These are phyloP conservation scores for Epizoanthus fatuus DNA, from an alignment of 92 coral and sea anemone genomes.

Conservation along the genomic window DNA sequence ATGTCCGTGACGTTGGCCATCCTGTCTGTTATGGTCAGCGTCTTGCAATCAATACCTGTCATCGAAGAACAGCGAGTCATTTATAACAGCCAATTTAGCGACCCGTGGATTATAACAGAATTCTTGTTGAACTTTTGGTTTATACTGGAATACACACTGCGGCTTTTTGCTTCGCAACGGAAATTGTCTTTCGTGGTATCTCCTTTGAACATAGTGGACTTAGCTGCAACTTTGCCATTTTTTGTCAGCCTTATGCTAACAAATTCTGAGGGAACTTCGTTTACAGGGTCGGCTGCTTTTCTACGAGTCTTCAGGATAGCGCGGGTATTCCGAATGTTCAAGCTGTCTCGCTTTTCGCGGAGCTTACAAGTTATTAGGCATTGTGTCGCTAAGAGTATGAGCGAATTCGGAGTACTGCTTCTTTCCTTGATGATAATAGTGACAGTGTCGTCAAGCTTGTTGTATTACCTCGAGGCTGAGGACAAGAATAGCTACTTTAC, in stretches of 20 bases:
- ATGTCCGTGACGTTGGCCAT: constrained; percentile 40
- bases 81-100: constrained; percentile 3
- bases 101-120: constrained; percentile 48
- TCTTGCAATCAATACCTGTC: constrained; percentile 25
- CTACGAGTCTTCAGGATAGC: constrained; percentile 52
- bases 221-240: constrained; percentile 53
- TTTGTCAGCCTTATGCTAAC: not conserved
- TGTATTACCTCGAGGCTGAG: constrained; percentile 53
- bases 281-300: constrained; percentile 30
- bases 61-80: not conserved
- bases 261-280: not conserved
- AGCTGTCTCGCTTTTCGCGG: constrained; percentile 60
- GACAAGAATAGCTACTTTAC: constrained; percentile 33
- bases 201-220: constrained; percentile 61
- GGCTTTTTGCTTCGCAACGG: constrained; percentile 51
- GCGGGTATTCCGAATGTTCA: constrained; percentile 63
- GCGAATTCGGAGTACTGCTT: constrained; percentile 51
- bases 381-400: constrained; percentile 56
- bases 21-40: constrained; percentile 33
- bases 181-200: constrained; percentile 49
- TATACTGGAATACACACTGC: constrained; percentile 51
- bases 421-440: constrained; percentile 56
- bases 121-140: constrained; percentile 33
- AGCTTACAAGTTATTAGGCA: constrained; percentile 51
- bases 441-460: constrained; percentile 56